phyloP scores from a whole-genome alignment of 2,113 vertebrate species.

The Lampris megalopsis region DNA sequence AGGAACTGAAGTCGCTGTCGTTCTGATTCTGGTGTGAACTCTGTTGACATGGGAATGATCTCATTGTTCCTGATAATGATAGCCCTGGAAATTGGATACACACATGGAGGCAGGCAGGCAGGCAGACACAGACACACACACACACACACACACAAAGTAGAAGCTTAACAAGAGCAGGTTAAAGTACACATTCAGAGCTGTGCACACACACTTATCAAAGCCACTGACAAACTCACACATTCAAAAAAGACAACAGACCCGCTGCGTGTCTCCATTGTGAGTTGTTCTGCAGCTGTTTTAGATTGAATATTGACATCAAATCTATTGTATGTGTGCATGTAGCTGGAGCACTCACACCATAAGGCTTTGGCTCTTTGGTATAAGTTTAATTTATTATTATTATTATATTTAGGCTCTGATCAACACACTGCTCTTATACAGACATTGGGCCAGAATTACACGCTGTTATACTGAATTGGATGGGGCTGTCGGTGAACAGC shows the following conservation, averaged over 20 bases:
- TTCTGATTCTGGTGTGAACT: slow-evolving; percentile 97
- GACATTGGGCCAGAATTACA: background rate
- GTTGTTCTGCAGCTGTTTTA: background rate
- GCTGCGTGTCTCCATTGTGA: background rate
- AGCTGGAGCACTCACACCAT: background rate
- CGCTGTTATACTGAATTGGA: background rate
- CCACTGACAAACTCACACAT: background rate
- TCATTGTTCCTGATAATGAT: slow-evolving; percentile 93
- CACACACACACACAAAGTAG: background rate
- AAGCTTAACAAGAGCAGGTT: background rate
- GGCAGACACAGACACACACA: slow-evolving; percentile 9
- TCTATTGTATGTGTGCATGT: background rate
- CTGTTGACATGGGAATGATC: slow-evolving; percentile 93
- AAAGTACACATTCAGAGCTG: background rate
- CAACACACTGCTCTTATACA: background rate
- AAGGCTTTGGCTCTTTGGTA: background rate
- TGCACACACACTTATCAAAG: background rate
- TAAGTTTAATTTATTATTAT: too few relatives aligned
- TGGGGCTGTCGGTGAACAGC: background rate
- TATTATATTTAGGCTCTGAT: slow-evolving; percentile 41
- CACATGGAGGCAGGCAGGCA: background rate
- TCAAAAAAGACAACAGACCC: slow-evolving; percentile 6
- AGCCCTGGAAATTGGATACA: slow-evolving; percentile 82
- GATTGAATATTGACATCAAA: background rate
- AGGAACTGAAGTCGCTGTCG: slow-evolving; percentile 96